A percentile compares a stretch with the other conserved stretches of the same genome.
Conservation (phyloP, 2,113 vertebrate species). For the Brienomyrus brachyistius region DNA sequence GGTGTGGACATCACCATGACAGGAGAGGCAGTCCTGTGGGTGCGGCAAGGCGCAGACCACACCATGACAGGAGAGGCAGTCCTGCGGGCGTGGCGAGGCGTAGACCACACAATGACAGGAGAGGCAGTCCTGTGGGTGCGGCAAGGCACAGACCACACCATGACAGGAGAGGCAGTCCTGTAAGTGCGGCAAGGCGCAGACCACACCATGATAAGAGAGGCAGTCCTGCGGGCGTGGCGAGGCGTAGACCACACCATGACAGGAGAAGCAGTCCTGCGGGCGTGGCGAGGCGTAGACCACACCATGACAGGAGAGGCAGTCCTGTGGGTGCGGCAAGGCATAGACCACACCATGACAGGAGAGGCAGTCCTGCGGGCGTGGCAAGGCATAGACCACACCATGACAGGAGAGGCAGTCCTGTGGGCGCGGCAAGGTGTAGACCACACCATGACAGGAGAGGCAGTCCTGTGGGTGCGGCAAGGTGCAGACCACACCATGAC, state of each 20-base stretch:
- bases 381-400: no score
- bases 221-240: background rate
- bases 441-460: background rate
- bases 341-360: background rate
- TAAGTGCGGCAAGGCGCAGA: no score
- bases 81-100: background rate
- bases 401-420: background rate
- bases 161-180: background rate
- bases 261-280: background rate
- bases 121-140: background rate
- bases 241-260: background rate
- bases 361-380: no score
- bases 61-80: background rate
- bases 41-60: no score
- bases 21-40: no score
- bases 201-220: no score
- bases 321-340: background rate
- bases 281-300: background rate
- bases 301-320: background rate
- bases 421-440: background rate
- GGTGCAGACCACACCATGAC: background rate
- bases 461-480: background rate
- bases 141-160: background rate
- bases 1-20: background rate
- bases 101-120: background rate